Evolutionary conservation across 2,113 vertebrate species (phyloP).

Genomic region (Dasyprocta punctata): DNA sequence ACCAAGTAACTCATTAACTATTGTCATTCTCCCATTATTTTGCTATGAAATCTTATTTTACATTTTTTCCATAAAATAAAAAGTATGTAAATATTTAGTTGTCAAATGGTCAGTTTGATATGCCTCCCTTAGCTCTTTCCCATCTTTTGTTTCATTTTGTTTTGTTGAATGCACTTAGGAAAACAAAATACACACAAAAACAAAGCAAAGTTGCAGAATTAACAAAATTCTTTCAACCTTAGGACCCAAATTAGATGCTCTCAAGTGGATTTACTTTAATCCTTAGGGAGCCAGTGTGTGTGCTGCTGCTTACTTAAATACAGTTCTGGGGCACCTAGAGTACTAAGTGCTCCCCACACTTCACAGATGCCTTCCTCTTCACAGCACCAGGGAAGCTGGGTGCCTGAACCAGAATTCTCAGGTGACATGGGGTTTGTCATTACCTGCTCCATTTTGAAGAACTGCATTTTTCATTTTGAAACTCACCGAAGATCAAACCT

Average conservation of each 20-base stretch:
- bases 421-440: conserved; percentile 74
- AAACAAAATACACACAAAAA: background rate
- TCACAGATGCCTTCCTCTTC: conserved; percentile 72
- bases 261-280: conserved; percentile 54
- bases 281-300: conserved; percentile 73
- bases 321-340: conserved; percentile 70
- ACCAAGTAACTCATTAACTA: no score
- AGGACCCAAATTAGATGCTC: conserved; percentile 50
- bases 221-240: conserved; percentile 43
- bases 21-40: no score
- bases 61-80: no score
- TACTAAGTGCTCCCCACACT: conserved; percentile 76
- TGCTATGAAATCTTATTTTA: no score
- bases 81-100: no score
- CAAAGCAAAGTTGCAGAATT: conserved; percentile 75
- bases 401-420: conserved; percentile 74
- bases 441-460: conserved; percentile 2
- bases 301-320: conserved; percentile 88
- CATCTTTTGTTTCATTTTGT: conserved; percentile 88
- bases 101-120: no score
- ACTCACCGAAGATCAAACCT: background rate
- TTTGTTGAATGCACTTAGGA: conserved; percentile 85
- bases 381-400: conserved; percentile 72
- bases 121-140: conserved; percentile 67
- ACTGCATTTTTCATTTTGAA: conserved; percentile 72